Percentiles rank a stretch among this genome's conserved stretches.
Conservation (phyloP, 2,113 vertebrate genomes). For the Mormyrus lacerda region DNA sequence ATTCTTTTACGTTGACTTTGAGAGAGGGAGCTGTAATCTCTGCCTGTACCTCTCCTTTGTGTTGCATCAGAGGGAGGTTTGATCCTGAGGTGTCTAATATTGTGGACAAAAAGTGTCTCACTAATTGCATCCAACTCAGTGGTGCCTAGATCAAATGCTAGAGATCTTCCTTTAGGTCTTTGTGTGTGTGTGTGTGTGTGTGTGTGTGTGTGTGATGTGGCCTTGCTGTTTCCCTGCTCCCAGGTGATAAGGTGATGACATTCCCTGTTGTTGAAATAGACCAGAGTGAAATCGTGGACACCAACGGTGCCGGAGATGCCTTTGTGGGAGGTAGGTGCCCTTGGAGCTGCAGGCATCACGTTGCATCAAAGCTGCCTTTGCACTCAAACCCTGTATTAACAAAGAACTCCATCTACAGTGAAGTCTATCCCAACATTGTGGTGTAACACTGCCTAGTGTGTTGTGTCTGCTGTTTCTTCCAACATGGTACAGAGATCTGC, state of each 20-base stretch:
- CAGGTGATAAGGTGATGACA: constrained; percentile 67
- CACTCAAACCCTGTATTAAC: not conserved
- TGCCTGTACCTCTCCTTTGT: not conserved
- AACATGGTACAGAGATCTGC: not conserved
- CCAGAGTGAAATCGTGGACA: constrained; percentile 88
- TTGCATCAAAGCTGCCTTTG: not conserved
- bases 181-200: not conserved
- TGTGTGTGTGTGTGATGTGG: not conserved
- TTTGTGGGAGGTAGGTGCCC: constrained; percentile 84
- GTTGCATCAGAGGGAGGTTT: not conserved
- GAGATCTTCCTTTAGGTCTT: not conserved
- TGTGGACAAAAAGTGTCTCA: not conserved
- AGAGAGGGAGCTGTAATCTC: not conserved
- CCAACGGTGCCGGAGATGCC: constrained; percentile 93
- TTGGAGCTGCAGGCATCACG: not conserved
- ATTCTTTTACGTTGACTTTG: not conserved
- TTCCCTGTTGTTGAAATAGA: constrained; percentile 83
- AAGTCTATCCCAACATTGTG: not conserved
- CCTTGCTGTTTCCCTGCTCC: constrained; percentile 21
- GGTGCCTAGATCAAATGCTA: not conserved
- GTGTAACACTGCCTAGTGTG: not conserved
- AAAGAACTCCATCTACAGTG: not conserved
- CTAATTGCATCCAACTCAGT: not conserved
- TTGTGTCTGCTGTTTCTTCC: not conserved
- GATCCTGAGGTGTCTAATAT: not conserved